Evolutionary conservation across 2,113 vertebrate species (phyloP).

Genomic region (Actenoides lindsayi): DNA sequence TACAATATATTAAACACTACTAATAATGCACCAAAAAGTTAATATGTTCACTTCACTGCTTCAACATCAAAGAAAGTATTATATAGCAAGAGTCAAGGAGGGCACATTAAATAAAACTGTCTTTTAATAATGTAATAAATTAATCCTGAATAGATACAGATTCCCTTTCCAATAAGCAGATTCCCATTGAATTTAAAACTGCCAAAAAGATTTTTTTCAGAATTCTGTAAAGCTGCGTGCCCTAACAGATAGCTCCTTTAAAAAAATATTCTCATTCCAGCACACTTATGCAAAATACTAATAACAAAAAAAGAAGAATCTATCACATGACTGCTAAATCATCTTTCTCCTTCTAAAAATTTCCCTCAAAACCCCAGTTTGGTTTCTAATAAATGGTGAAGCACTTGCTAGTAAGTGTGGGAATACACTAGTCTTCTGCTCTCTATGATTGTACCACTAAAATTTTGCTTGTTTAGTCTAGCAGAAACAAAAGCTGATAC

Average conservation of each 20-base stretch:
- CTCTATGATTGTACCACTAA: background rate
- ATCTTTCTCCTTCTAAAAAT: background rate
- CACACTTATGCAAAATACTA: background rate
- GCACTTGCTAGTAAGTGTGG: background rate
- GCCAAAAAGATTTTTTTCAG: background rate
- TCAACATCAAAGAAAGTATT: slow-evolving; percentile 26
- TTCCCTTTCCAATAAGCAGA: background rate
- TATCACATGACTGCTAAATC: background rate
- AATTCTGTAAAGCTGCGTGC: background rate
- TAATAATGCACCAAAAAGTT: background rate
- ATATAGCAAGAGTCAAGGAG: background rate
- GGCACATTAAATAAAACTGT: background rate
- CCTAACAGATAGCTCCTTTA: background rate
- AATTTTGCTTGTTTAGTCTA: slow-evolving; percentile 42
- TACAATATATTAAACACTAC: background rate
- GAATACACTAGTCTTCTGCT: background rate
- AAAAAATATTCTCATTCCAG: background rate
- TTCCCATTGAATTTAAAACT: background rate
- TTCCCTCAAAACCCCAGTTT: background rate
- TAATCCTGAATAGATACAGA: background rate
- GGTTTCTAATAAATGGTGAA: background rate
- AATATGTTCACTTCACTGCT: background rate
- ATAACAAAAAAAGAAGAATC: background rate
- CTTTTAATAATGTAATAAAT: slow-evolving; percentile 4
- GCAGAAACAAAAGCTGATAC: slow-evolving; percentile 54